Conservation (phyloP, 2,888 invertebrate species). For the Branchellion lobata region DNA sequence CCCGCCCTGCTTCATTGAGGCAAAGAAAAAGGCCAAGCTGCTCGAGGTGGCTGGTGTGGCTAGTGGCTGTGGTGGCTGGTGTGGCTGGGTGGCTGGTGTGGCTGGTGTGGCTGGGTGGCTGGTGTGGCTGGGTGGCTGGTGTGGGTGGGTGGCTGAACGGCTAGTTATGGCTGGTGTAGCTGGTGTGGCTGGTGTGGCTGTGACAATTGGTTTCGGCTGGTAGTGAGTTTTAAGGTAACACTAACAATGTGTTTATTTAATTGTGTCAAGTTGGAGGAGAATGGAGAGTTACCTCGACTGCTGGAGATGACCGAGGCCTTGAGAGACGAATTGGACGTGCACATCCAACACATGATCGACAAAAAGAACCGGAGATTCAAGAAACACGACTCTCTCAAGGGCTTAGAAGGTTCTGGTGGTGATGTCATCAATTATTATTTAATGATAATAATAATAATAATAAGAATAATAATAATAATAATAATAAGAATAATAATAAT, state of each 20-base stretch:
- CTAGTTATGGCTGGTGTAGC: too few species aligned
- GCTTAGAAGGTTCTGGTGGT: neutral
- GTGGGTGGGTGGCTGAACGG: too few species aligned
- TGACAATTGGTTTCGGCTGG: too few species aligned
- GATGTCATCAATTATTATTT: too few species aligned
- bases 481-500: neutral
- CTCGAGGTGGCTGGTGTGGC: slow-evolving; percentile 39
- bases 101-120: too few species aligned
- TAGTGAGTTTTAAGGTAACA: too few species aligned
- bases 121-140: too few species aligned
- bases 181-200: too few species aligned
- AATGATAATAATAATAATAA: neutral
- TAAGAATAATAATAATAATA: neutral
- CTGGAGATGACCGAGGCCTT: slow-evolving; percentile 71
- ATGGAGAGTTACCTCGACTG: slow-evolving; percentile 57
- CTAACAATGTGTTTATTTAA: too few species aligned
- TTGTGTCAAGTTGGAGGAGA: slow-evolving; percentile 58
- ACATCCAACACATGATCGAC: slow-evolving; percentile 68
- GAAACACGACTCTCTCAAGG: slow-evolving; percentile 38
- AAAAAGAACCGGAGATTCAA: slow-evolving; percentile 43
- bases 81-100: neutral
- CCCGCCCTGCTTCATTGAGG: slow-evolving; percentile 89
- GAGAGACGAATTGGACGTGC: slow-evolving; percentile 82
- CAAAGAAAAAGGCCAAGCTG: slow-evolving; percentile 79
- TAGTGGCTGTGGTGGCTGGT: neutral